Evolutionary conservation across 2,888 invertebrate genomes (phyloP).

Genomic region (Entomobrya multifasciata): DNA sequence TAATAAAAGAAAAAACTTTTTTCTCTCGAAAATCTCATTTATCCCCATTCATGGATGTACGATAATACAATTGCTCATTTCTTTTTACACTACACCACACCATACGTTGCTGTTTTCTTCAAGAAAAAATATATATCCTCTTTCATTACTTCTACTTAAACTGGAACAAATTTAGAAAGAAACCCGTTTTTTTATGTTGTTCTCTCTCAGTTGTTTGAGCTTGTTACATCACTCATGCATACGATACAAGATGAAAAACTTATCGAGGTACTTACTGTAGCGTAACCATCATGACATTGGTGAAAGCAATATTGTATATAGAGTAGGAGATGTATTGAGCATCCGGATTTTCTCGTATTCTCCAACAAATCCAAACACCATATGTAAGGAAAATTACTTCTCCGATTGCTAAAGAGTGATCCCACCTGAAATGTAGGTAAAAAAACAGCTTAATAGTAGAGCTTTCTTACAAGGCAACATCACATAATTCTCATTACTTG

Average conservation of each 20-base stretch:
- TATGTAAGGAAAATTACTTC: constrained; percentile 90
- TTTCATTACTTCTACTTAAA: constrained; percentile 40
- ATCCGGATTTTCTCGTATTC: constrained; percentile 89
- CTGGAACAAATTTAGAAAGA: constrained; percentile 9
- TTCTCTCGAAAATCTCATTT: constrained; percentile 24
- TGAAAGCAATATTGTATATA: constrained; percentile 95
- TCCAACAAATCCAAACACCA: constrained; percentile 93
- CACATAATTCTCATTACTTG: not conserved
- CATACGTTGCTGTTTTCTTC: not conserved
- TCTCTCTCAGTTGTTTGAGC: not conserved
- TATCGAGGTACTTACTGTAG: constrained; percentile 92
- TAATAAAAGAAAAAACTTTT: not conserved
- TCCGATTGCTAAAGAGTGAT: constrained; percentile 81
- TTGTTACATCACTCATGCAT: constrained; percentile 7
- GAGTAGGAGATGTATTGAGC: constrained; percentile 95
- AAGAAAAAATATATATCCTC: constrained; percentile 4
- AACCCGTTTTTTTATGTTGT: not conserved
- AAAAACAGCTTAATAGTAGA: not conserved
- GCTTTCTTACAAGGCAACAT: too few species aligned
- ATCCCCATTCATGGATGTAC: not conserved
- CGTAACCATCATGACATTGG: constrained; percentile 95
- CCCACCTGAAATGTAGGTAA: constrained; percentile 74
- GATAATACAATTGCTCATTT: too few species aligned
- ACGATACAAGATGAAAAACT: not conserved
- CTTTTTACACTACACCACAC: not conserved